Conservation (phyloP, 2,888 invertebrate genomes). For the Dryomyza anilis region DNA sequence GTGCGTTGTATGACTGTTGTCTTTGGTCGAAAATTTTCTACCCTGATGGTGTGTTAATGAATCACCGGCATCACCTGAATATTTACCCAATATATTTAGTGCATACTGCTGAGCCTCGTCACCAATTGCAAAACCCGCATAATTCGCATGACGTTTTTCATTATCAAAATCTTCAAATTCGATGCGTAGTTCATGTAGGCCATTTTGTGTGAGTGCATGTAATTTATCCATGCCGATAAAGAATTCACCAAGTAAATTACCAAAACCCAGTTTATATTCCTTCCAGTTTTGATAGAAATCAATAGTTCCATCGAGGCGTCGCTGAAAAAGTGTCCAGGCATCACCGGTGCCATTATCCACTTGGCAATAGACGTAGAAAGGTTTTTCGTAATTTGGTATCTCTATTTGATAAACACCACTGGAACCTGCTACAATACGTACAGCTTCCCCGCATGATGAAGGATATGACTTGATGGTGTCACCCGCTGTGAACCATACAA, state of each 20-base stretch:
- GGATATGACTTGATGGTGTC: too few species aligned
- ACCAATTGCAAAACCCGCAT: slow-evolving; percentile 68
- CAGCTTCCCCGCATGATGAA: too few species aligned
- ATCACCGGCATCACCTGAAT: slow-evolving; percentile 68
- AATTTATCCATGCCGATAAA: slow-evolving; percentile 71
- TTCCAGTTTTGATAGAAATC: slow-evolving; percentile 52
- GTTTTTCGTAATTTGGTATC: too few species aligned
- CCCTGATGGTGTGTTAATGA: slow-evolving; percentile 70
- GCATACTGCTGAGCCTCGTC: slow-evolving; percentile 68
- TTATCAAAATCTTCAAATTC: slow-evolving; percentile 67
- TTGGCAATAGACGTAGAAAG: background rate
- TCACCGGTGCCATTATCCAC: slow-evolving; percentile 59
- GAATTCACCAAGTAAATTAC: slow-evolving; percentile 69
- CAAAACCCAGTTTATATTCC: slow-evolving; percentile 70
- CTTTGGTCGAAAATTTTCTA: slow-evolving; percentile 69
- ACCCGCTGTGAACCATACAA: too few species aligned
- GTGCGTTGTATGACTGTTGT: slow-evolving; percentile 70
- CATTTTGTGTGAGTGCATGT: slow-evolving; percentile 53
- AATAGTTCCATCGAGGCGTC: slow-evolving; percentile 68
- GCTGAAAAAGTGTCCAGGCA: slow-evolving; percentile 73
- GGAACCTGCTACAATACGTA: too few species aligned
- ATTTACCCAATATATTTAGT: slow-evolving; percentile 68
- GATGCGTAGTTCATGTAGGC: slow-evolving; percentile 65
- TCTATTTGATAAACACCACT: too few species aligned
- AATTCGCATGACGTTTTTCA: slow-evolving; percentile 65